Evolutionary conservation across 2,888 invertebrate genomes (phyloP).

Genomic region (Drosophila infuscata): DNA sequence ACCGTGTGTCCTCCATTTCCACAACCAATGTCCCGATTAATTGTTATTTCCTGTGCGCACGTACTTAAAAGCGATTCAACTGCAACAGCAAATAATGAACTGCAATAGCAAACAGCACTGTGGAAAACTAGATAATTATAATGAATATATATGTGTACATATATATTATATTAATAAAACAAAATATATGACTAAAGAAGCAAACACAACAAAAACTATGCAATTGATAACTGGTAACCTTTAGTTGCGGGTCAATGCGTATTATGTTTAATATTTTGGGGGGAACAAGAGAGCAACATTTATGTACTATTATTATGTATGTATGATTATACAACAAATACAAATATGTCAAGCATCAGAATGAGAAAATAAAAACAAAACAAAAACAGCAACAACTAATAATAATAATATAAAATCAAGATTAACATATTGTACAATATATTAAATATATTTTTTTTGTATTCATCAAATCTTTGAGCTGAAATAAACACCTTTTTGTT

Average conservation of each 20-base stretch:
- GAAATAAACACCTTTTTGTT: constrained; percentile 76
- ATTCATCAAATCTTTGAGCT: constrained; percentile 66
- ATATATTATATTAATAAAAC: constrained; percentile 43
- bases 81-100: constrained; percentile 36
- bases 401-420: constrained; percentile 33
- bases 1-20: constrained; percentile 56
- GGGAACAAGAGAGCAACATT: constrained; percentile 33
- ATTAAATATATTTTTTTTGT: constrained; percentile 57
- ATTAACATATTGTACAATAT: constrained; percentile 73
- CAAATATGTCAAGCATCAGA: constrained; percentile 40
- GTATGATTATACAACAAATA: constrained; percentile 37
- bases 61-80: constrained; percentile 65
- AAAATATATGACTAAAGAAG: constrained; percentile 39
- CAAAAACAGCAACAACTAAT: constrained; percentile 27
- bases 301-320: constrained; percentile 57
- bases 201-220: constrained; percentile 23
- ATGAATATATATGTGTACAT: constrained; percentile 32
- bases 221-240: constrained; percentile 35
- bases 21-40: constrained; percentile 46
- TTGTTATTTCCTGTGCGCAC: constrained; percentile 77
- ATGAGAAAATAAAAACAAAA: constrained; percentile 22
- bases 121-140: constrained; percentile 73
- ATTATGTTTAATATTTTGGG: constrained; percentile 46
- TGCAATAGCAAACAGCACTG: constrained; percentile 59
- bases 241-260: constrained; percentile 39